phyloP scores from a whole-genome alignment of 2,113 vertebrate species.

The Gobius niger region DNA sequence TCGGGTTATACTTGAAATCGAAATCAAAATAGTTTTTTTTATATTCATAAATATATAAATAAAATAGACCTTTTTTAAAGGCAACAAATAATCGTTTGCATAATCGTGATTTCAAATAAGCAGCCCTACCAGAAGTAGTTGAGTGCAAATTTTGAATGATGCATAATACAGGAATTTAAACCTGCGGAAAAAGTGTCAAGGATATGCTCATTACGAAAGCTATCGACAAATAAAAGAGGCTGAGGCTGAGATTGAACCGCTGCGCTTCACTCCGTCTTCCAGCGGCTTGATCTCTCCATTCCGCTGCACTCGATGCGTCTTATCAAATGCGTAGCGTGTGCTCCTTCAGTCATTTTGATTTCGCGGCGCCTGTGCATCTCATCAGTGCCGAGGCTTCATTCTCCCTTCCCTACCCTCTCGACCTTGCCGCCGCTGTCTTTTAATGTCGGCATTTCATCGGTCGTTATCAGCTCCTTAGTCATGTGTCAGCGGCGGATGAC shows the following conservation, averaged over 20 bases:
- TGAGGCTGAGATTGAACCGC: not conserved
- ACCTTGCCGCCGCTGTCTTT: slow-evolving; percentile 13
- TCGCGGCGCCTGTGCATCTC: not conserved
- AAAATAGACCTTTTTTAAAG: no score
- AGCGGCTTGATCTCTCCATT: not conserved
- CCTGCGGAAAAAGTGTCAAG: not conserved
- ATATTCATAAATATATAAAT: no score
- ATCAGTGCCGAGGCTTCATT: not conserved
- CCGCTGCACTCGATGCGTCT: not conserved
- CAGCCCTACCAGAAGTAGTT: no score
- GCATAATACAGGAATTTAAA: slow-evolving; percentile 3
- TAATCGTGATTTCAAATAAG: no score
- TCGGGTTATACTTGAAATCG: no score
- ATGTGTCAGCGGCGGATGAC: slow-evolving; percentile 56
- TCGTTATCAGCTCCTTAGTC: slow-evolving; percentile 52
- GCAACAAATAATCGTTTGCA: no score
- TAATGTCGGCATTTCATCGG: slow-evolving; percentile 59
- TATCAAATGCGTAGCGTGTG: not conserved
- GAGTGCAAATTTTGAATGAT: not conserved
- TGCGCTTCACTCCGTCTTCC: not conserved
- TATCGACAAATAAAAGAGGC: not conserved
- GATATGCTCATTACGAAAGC: not conserved
- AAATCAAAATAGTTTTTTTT: no score
- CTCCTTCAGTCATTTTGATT: not conserved
- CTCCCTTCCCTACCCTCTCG: not conserved